phyloP scores from a whole-genome alignment of 2,888 invertebrate genomes.

The Pristionchus exspectatus region DNA sequence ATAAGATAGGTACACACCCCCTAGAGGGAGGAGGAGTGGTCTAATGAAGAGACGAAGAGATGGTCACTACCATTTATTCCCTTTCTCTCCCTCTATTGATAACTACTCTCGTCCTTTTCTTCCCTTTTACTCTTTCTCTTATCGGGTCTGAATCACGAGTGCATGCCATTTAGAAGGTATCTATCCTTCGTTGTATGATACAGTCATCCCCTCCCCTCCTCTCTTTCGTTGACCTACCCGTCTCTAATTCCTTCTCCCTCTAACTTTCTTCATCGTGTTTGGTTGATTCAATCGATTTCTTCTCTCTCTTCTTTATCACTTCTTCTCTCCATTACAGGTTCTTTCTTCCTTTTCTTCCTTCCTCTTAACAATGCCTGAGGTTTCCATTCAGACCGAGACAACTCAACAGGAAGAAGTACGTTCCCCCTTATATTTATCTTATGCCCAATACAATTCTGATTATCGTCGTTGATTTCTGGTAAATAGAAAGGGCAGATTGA shows the following conservation, averaged over 20 bases:
- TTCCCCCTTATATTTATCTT: background rate
- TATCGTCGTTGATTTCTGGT: too few relatives aligned
- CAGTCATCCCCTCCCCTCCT: background rate
- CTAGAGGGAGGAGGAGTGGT: slow-evolving; percentile 14
- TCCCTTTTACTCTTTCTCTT: background rate
- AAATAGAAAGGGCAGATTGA: too few relatives aligned
- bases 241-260: slow-evolving; percentile 10
- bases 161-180: background rate
- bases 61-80: background rate
- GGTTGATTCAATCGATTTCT: slow-evolving; percentile 7
- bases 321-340: slow-evolving; percentile 31
- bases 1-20: background rate
- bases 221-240: slow-evolving; percentile 4
- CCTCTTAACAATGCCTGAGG: slow-evolving; percentile 21
- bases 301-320: slow-evolving; percentile 10
- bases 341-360: slow-evolving; percentile 14
- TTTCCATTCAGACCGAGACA: slow-evolving; percentile 15
- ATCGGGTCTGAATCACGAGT: slow-evolving; percentile 4
- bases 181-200: slow-evolving; percentile 8
- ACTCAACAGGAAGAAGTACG: slow-evolving; percentile 34
- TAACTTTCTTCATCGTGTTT: background rate
- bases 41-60: background rate
- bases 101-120: background rate
- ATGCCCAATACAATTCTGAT: background rate
- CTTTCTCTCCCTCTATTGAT: background rate